A percentile compares a stretch with the other conserved stretches of the same genome.
phyloP scores from a whole-genome alignment of 1,140 invertebrate species.

The Stegodyphus mimosarum region DNA sequence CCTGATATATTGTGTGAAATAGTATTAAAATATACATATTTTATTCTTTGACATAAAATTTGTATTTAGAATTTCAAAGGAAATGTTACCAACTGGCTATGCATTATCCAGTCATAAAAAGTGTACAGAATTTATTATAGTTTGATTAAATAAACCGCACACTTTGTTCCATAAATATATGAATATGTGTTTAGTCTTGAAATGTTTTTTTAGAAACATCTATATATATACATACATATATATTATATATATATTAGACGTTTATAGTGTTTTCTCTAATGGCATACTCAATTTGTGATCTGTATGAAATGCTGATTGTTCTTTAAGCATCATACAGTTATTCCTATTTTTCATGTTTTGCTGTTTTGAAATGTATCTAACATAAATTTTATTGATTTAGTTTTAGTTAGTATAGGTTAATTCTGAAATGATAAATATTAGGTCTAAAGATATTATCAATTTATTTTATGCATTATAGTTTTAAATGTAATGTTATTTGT shows the following conservation, averaged over 20 bases:
- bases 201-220: conserved; percentile 47
- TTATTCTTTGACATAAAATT: conserved; percentile 60
- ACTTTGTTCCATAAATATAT: conserved; percentile 55
- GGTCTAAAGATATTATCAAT: conserved; percentile 18
- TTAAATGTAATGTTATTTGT: conserved; percentile 33
- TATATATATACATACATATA: conserved; percentile 32
- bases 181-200: conserved; percentile 55
- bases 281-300: conserved; percentile 52
- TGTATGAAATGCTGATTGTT: conserved; percentile 41
- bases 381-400: conserved; percentile 44
- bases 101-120: conserved; percentile 30
- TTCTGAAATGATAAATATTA: conserved; percentile 32
- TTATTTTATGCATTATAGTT: conserved; percentile 45
- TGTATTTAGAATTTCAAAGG: conserved; percentile 41
- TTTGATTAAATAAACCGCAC: conserved; percentile 56
- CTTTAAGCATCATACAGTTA: conserved; percentile 19
- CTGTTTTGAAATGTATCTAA: conserved; percentile 47
- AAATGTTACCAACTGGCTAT: conserved; percentile 26
- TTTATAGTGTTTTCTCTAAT: conserved; percentile 52
- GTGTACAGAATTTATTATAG: conserved; percentile 55
- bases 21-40: conserved; percentile 62
- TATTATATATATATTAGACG: conserved; percentile 46
- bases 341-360: conserved; percentile 61
- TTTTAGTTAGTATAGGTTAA: conserved; percentile 27
- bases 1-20: conserved; percentile 40